Base-by-base conservation (phyloP, 92 coral and sea anemone genomes). In the Bergia puertoricense region DNA sequence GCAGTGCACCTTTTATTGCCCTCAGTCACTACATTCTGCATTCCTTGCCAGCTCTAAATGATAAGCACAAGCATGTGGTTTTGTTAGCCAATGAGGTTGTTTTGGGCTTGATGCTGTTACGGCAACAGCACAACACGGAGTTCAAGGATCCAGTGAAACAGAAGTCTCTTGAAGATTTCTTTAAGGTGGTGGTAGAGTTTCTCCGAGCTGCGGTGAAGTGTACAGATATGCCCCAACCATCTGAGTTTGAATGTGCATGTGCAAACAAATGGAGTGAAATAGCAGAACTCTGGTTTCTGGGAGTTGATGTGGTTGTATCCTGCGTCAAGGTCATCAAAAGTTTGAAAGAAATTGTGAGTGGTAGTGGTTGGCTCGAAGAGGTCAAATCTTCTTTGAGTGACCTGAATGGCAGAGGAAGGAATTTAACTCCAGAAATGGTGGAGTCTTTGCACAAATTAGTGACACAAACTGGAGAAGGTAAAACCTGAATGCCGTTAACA, bases 231-330 rank as follows among this genome's bases (percentile, higher is more conserved):
- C 45, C 62, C 20, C 68, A 51, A 5, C 16, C 15, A 38, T 78
- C 88, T 5, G 51, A 79, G 51, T n/a, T 88, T 37, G 84, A 80
- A 6, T 44, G 36, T 30, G 81, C 85, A 6, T 85, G 90, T 54
- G 72, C 82, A 75, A 72, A 65, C 67, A 75, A 77, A 54, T 96
- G 96, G 98, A 77, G 62, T 18, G 90, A 87, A 56, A 89, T 95
- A 42, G 74, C 94, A 85, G 99, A 97, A 75, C 74, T 97, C 36
- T 97, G 99, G 99, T 91, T 92, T 76, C 86, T 97, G 62, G 96
- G 98, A 14, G 77, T 92, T 42, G 97, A 97, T 69, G 90, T 95
- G 62, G 54, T 94, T 11, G 86, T 92, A 65, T 86, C 90, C 0
- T 85, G 94, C 50, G 62, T 78, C 2, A 72, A 82, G 45, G 56